These are phyloP conservation scores for Nebria brevicollis DNA, from an alignment of 2,888 invertebrate species.

Conservation along the genomic window DNA sequence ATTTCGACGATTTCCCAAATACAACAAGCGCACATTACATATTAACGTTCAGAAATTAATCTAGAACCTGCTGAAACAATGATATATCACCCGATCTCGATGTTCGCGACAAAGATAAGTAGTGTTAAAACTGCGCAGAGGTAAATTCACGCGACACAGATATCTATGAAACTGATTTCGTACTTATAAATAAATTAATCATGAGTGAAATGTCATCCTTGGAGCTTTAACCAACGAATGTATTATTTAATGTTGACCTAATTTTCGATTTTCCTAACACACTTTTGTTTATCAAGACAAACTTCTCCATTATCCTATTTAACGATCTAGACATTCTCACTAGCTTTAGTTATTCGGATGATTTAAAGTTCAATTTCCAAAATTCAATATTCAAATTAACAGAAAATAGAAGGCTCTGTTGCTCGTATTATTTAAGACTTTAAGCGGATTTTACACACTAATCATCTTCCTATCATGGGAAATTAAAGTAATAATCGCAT, in stretches of 20 bases:
- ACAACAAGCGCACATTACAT: background rate
- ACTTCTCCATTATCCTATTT: too few relatives aligned
- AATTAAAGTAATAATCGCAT: too few relatives aligned
- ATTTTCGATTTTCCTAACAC: background rate
- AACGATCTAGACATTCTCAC: too few relatives aligned
- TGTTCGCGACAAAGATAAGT: background rate
- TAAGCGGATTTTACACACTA: too few relatives aligned
- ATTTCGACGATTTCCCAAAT: background rate
- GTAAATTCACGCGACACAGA: background rate
- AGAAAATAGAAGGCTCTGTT: too few relatives aligned
- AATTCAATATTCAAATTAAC: too few relatives aligned
- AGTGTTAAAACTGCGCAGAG: background rate
- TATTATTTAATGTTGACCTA: background rate
- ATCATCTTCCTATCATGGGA: too few relatives aligned
- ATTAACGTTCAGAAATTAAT: slow-evolving; percentile 1
- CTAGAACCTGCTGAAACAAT: slow-evolving; percentile 5
- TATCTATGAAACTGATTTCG: background rate
- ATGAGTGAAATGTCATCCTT: background rate
- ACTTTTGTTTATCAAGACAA: too few relatives aligned
- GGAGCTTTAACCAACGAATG: background rate
- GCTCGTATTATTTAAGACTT: too few relatives aligned
- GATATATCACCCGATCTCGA: background rate
- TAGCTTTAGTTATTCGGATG: too few relatives aligned
- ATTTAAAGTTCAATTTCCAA: too few relatives aligned
- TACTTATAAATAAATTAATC: background rate